Evolutionary conservation across 2,888 invertebrate species (phyloP), one percentile per base, ranked within the genome.

Genomic region (Chrysina gloriosa): DNA sequence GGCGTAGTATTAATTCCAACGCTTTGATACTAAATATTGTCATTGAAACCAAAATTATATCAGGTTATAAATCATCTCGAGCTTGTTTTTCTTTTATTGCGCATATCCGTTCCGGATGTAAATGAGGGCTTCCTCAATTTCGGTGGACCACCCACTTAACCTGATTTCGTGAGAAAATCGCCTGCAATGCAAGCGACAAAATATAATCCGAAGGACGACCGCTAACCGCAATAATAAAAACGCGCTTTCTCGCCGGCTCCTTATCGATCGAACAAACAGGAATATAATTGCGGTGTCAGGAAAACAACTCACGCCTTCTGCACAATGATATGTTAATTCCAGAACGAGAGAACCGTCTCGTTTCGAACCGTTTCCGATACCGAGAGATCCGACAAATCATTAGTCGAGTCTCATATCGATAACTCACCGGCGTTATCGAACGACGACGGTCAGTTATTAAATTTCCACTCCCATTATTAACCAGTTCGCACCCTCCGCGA

Each of bases 331-430:
- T 69, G 69, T 69, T 69, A 69, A 69, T 69, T 69, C 56, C 7
- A 31, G 58, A 61, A 61, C 58, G 14, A 27, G n/a, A n/a, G 58
- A 42, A 27, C 29, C 27, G 42, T 21, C 31, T 27, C 56, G 68
- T 68, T 68, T 66, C 67, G 67, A 56, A 64, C 64, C 63, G 52
- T 11, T 52, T 16, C 52, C 11, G 29, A 29, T 14, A 4, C 45
- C 45, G 48, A 50, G 67, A 69, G 66, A 70, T 70, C 68, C 67
- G 63, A 68, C 65, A 72, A 52, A 72, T 72, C 72, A 70, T 72
- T 72, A 72, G 69, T 64, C 68, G 69, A 54, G 48, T 65, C 67
- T 67, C 66, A 67, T 72, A 72, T 72, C 72, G 70, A 72, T 72
- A 70, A 70, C 64, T 72, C 72, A 69, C 69, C 66, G 63, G 48